These are phyloP conservation scores for Epinephelus awoara DNA, from an alignment of 2,797 vertebrate species.

Conservation along the genomic window DNA sequence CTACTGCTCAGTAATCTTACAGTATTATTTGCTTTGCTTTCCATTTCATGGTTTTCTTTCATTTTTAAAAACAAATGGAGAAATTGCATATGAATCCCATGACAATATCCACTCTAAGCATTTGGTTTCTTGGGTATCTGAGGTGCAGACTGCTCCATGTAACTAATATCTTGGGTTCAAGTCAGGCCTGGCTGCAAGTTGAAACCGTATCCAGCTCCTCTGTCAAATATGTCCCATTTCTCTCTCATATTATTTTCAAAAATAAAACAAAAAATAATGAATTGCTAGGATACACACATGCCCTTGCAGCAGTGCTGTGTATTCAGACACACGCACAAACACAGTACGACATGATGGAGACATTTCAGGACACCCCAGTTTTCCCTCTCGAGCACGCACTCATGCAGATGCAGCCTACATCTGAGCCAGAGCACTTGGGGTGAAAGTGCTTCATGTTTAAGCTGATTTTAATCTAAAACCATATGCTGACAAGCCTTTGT, in stretches of 20 bases:
- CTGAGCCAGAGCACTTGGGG: conserved; percentile 49
- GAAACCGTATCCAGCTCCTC: conserved; percentile 7
- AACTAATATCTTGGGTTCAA: conserved; percentile 18
- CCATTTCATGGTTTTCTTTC: background rate
- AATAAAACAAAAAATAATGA: background rate
- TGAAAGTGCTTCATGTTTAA: conserved; percentile 68
- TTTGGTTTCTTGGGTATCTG: background rate
- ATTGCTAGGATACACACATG: background rate
- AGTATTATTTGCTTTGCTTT: background rate
- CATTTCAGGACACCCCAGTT: conserved; percentile 34
- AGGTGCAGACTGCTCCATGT: background rate
- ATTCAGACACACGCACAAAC: background rate
- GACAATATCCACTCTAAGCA: background rate
- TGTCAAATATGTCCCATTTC: background rate
- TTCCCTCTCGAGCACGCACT: conserved; percentile 3
- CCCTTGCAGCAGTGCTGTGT: background rate
- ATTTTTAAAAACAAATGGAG: conserved; percentile 7
- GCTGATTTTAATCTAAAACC: conserved; percentile 73
- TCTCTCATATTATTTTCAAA: background rate
- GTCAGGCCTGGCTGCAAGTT: conserved; percentile 17
- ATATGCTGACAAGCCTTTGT: conserved; percentile 74
- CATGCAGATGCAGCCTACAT: conserved; percentile 15
- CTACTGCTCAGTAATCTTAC: background rate
- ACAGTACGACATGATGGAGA: background rate
- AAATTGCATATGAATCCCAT: background rate